phyloP scores from a whole-genome alignment of 2,797 vertebrate species.

The Pantherophis alleghaniensis region DNA sequence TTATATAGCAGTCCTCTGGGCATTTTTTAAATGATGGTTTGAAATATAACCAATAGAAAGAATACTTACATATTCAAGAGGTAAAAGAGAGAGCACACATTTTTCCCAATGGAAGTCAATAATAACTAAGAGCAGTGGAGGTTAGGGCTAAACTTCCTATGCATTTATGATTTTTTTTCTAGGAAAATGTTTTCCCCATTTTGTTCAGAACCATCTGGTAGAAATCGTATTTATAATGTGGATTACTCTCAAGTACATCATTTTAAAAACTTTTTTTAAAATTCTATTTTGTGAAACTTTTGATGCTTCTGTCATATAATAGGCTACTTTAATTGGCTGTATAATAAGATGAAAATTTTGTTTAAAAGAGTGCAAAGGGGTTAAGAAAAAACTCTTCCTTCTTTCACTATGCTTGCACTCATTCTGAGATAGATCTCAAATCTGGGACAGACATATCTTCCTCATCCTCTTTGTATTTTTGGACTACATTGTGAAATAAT shows the following conservation, averaged over 20 bases:
- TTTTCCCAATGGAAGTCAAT: slow-evolving; percentile 59
- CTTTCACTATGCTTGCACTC: not conserved
- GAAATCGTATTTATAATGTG: not conserved
- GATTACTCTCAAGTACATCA: not conserved
- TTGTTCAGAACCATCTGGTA: slow-evolving; percentile 28
- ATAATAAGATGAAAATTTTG: not conserved
- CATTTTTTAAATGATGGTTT: slow-evolving; percentile 24
- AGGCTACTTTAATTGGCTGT: not conserved
- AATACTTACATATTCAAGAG: slow-evolving; percentile 57
- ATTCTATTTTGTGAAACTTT: not conserved
- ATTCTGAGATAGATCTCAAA: not conserved
- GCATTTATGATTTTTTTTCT: slow-evolving; percentile 59
- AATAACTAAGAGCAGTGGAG: slow-evolving; percentile 59
- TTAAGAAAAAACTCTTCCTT: not conserved
- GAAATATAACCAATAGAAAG: slow-evolving; percentile 40
- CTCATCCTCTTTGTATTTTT: not conserved
- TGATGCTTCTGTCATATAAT: not conserved
- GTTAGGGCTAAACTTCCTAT: slow-evolving; percentile 68
- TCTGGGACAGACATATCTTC: not conserved
- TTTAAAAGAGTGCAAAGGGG: not conserved
- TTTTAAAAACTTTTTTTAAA: not conserved
- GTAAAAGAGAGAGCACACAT: slow-evolving; percentile 29
- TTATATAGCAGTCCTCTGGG: slow-evolving; percentile 36
- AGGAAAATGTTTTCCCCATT: slow-evolving; percentile 52
- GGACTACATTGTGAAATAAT: not conserved